Percentiles rank a stretch among this genome's conserved stretches.
Evolutionary conservation across 2,113 vertebrate genomes (phyloP).

Genomic region (Neogale vison): DNA sequence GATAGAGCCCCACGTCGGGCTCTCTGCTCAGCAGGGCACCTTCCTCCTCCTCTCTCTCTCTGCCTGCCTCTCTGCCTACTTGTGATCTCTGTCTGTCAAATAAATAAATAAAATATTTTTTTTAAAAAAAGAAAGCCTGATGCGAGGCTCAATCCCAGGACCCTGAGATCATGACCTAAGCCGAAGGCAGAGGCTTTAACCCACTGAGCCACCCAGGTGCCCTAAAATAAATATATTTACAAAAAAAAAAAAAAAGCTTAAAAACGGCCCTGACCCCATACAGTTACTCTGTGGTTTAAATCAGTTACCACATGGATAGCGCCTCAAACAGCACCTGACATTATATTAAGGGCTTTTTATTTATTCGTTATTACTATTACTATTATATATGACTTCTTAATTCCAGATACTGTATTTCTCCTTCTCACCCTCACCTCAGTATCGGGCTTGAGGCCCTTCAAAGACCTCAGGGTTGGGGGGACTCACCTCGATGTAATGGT

Average conservation of each 20-base stretch:
- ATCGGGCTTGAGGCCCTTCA: not conserved
- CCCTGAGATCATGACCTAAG: too few species aligned
- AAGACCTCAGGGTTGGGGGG: not conserved
- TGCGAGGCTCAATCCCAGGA: too few species aligned
- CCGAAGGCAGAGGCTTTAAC: too few species aligned
- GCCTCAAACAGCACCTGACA: not conserved
- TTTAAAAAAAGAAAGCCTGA: too few species aligned
- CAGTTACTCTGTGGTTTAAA: not conserved
- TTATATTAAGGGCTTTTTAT: not conserved
- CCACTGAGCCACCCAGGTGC: too few species aligned
- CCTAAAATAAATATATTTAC: not conserved
- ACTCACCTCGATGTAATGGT: conserved; percentile 93
- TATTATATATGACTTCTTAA: not conserved
- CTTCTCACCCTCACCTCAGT: not conserved
- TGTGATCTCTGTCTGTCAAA: too few species aligned
- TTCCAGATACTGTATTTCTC: not conserved
- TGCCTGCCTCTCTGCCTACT: too few species aligned
- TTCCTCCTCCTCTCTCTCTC: too few species aligned
- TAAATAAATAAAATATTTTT: too few species aligned
- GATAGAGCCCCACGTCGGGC: too few species aligned
- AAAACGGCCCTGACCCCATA: not conserved
- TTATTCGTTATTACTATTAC: not conserved
- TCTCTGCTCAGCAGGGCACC: too few species aligned
- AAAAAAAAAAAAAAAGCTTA: not conserved
- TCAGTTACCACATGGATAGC: not conserved